phyloP scores from a whole-genome alignment of 2,888 invertebrate genomes.

The Drosophila atripex region DNA sequence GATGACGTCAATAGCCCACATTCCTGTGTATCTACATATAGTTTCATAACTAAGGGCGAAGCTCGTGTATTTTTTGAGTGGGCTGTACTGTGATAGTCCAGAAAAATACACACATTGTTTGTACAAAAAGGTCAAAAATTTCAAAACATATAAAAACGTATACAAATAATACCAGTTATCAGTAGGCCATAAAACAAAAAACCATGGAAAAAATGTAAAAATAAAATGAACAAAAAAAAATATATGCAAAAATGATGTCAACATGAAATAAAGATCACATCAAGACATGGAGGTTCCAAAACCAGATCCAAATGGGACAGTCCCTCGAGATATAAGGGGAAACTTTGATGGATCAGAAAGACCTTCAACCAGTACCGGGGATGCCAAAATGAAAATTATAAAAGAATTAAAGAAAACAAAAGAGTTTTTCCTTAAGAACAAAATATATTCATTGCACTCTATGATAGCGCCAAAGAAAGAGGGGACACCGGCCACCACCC shows the following conservation, averaged over 20 bases:
- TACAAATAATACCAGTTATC: background rate
- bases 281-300: background rate
- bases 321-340: background rate
- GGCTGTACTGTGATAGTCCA: background rate
- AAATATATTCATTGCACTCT: background rate
- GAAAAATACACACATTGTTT: background rate
- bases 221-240: background rate
- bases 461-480: background rate
- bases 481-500: background rate
- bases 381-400: background rate
- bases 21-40: background rate
- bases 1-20: constrained; percentile 24
- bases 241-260: background rate
- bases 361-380: background rate
- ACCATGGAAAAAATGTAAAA: background rate
- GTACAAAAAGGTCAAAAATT: background rate
- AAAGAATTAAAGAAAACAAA: background rate
- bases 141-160: background rate
- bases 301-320: too few relatives aligned
- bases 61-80: background rate
- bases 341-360: background rate
- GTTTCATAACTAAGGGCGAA: constrained; percentile 3
- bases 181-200: background rate
- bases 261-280: background rate
- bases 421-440: background rate